Evolutionary conservation across 35 echinoderm and acorn worm genomes (phyloP).

Genomic region (Ophiothrix spiculata): DNA sequence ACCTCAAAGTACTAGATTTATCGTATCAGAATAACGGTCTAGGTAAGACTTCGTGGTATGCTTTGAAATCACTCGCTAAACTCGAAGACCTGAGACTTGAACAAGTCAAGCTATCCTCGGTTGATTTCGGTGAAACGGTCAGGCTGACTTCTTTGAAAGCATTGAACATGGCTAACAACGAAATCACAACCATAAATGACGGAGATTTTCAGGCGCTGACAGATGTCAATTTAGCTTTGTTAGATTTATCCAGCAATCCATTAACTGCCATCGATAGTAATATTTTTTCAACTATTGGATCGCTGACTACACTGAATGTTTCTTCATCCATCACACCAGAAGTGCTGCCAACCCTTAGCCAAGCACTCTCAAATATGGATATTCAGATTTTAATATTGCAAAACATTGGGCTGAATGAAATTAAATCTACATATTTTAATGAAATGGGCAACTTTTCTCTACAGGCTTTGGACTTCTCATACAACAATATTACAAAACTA

Average conservation of each 20-base stretch:
- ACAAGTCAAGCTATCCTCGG: conserved; percentile 2
- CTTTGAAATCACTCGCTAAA: conserved; percentile 20
- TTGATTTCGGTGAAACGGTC: conserved; percentile 3
- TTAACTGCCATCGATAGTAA: conserved; percentile 27
- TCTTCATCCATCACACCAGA: conserved; percentile 12
- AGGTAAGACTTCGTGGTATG: neutral
- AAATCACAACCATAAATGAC: conserved; percentile 20
- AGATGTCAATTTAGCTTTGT: conserved; percentile 15
- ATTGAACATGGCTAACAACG: conserved; percentile 41
- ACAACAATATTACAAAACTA: conserved; percentile 59
- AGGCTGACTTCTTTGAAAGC: conserved; percentile 32
- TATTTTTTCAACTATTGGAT: conserved; percentile 31
- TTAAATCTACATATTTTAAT: conserved; percentile 26
- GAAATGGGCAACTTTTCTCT: conserved; percentile 26
- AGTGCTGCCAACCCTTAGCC: conserved; percentile 33
- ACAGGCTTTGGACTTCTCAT: conserved; percentile 54
- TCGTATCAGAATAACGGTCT: conserved; percentile 74
- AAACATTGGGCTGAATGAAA: conserved; percentile 9
- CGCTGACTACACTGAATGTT: conserved; percentile 32
- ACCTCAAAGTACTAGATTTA: conserved; percentile 55
- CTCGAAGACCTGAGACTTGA: conserved; percentile 5
- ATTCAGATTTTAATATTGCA: conserved; percentile 30
- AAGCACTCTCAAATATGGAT: conserved; percentile 19
- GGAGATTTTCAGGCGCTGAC: conserved; percentile 39
- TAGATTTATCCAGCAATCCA: conserved; percentile 52